Evolutionary conservation across 1,140 invertebrate genomes (phyloP), one percentile per base, ranked within the genome.

Genomic region (Telenomus remus): DNA sequence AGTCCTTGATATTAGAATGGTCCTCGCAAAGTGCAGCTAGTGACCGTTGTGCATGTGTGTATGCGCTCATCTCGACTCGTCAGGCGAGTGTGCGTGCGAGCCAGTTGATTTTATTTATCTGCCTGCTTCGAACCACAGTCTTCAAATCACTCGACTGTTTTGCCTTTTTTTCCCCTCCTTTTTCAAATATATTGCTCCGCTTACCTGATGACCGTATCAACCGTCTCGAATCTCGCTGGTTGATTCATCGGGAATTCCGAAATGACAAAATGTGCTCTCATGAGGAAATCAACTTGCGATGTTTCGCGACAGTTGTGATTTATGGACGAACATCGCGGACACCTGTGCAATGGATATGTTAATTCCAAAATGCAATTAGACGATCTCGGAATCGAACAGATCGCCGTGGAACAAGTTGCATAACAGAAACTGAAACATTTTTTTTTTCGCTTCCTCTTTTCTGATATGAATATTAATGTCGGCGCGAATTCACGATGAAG

Each of bases 1-100:
- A 84, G 83, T 85, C 84, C 84, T 85, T 85, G 84, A 85, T 85
- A 85, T 85, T 85, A 85, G 84, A 85, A 85, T 85, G 83, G 83
- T 80, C 83, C 84, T 80, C 73, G 77, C 78, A 80, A 81, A 78
- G 79, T 72, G 79, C 73, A 77, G 76, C 79, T 70, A 81, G 79
- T 80, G 77, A 84, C 82, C 84, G 84, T 82, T 85, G 83, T 79
- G 72, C 59, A 74, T 71, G 47, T 68, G 59, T 75, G 57, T 65
- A 46, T 39, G 43, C 27, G 37, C 49, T 60, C 54, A 42, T 48
- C 35, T n/a, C n/a, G 13, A 51, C n/a, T n/a, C n/a, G 19, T 44
- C 37, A 15, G 33, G 55, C 37, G 6, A 68, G 51, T 64, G 53
- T 75, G 71, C 71, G 71, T 75, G 11, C 50, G 15, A 16, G 12